A percentile compares a stretch with the other conserved stretches of the same genome.
phyloP scores from a whole-genome alignment of 1,140 invertebrate species.

The Leucophenga varia region DNA sequence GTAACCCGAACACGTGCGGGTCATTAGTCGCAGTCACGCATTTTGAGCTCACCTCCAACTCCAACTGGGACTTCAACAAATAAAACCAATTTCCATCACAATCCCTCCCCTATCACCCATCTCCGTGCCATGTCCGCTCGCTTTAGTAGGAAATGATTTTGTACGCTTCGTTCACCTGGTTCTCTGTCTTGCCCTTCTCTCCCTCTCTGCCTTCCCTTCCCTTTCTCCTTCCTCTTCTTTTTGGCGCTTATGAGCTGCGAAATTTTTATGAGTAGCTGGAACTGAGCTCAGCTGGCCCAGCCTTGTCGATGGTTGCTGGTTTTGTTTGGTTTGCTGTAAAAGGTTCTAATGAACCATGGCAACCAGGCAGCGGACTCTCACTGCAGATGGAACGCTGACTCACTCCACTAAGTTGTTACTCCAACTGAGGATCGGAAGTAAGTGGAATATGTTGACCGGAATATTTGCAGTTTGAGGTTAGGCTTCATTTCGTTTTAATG shows the following conservation, averaged over 20 bases:
- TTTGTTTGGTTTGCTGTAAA: conserved; percentile 34
- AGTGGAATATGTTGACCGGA: too few relatives aligned
- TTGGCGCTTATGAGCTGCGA: conserved; percentile 47
- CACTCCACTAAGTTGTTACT: too few relatives aligned
- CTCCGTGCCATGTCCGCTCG: conserved; percentile 33
- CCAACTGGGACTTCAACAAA: conserved; percentile 7
- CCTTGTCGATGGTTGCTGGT: conserved; percentile 7
- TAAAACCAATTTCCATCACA: conserved; percentile 11
- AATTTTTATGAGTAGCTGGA: conserved; percentile 51
- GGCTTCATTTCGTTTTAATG: too few relatives aligned
- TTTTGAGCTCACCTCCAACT: conserved; percentile 37
- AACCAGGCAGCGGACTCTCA: conserved; percentile 8
- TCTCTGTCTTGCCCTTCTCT: conserved; percentile 7
- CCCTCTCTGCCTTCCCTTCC: conserved; percentile 3
- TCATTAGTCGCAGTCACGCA: conserved; percentile 53
- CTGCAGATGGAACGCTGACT: too few relatives aligned
- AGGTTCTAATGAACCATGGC: conserved; percentile 46
- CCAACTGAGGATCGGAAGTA: too few relatives aligned
- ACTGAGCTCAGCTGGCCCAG: conserved; percentile 15
- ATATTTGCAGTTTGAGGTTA: too few relatives aligned
- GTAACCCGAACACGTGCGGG: conserved; percentile 46
- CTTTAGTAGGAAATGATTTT: conserved; percentile 53
- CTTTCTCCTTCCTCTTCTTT: conserved; percentile 12
- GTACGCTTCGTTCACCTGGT: conserved; percentile 48
- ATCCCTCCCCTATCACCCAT: conserved; percentile 14